phyloP scores from a whole-genome alignment of 2,888 invertebrate species.

The Agrochola circellaris region DNA sequence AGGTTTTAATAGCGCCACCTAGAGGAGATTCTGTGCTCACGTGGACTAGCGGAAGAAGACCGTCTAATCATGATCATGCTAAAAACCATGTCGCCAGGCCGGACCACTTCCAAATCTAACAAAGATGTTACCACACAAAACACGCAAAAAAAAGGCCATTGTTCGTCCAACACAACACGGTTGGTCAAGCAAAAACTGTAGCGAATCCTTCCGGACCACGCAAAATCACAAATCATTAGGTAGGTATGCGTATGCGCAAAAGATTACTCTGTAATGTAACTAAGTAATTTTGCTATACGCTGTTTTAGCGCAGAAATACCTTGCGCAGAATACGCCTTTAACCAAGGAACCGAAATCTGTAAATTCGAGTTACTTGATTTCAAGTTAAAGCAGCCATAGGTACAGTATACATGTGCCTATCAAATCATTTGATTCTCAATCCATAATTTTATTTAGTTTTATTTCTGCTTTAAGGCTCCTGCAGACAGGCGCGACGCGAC shows the following conservation, averaged over 20 bases:
- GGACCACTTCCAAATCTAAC: neutral
- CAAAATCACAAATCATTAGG: neutral
- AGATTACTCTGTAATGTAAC: neutral
- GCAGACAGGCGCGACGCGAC: neutral
- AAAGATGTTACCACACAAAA: neutral
- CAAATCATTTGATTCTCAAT: neutral
- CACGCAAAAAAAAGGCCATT: slow-evolving; percentile 14
- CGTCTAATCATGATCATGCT: neutral
- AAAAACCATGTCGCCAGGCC: neutral
- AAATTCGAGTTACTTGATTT: neutral
- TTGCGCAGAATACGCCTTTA: neutral
- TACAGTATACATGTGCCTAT: neutral
- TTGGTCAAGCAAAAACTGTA: slow-evolving; percentile 6
- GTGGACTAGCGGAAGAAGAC: neutral
- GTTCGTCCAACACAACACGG: neutral
- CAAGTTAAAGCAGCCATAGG: neutral
- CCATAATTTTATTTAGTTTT: neutral
- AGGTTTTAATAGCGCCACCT: neutral
- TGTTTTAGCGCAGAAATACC: neutral
- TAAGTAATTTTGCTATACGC: neutral
- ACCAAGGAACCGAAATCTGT: neutral
- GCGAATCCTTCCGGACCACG: slow-evolving; percentile 19
- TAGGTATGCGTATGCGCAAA: neutral
- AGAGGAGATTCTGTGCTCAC: neutral
- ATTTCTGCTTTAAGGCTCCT: neutral